Percentiles rank a stretch among this genome's conserved stretches.
Conservation (phyloP, 2,888 invertebrate species). For the Amblyjoppa proteus region DNA sequence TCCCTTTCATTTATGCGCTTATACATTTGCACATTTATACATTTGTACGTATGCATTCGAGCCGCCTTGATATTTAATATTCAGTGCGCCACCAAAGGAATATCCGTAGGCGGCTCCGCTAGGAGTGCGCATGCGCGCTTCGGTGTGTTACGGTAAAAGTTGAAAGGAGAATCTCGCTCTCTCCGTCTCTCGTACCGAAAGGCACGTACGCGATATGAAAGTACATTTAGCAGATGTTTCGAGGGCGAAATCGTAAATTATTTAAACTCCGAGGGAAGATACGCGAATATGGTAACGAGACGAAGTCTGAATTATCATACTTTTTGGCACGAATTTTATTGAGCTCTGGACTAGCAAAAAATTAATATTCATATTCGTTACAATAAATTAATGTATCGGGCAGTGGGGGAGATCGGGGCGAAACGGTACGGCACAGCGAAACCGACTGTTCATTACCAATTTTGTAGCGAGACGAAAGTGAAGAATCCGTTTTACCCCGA, state of each 20-base stretch:
- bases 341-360: neutral
- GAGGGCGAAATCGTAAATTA: slow-evolving; percentile 5
- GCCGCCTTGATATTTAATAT: slow-evolving; percentile 57
- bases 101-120: slow-evolving; percentile 48
- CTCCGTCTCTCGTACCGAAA: neutral
- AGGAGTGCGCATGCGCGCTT: slow-evolving; percentile 42
- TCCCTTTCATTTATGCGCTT: slow-evolving; percentile 12
- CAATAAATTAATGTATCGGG: too few relatives aligned
- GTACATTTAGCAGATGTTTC: slow-evolving; percentile 46
- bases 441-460: too few relatives aligned
- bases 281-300: neutral
- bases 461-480: too few relatives aligned
- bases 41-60: slow-evolving; percentile 45
- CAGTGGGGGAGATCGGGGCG: too few relatives aligned
- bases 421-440: too few relatives aligned
- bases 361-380: neutral
- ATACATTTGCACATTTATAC: slow-evolving; percentile 45
- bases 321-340: neutral
- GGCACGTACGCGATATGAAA: slow-evolving; percentile 39
- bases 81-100: slow-evolving; percentile 55
- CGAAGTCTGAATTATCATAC: neutral
- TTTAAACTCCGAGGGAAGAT: neutral
- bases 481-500: too few relatives aligned
- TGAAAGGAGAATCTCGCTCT: slow-evolving; percentile 37
- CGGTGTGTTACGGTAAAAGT: slow-evolving; percentile 39